Percentiles rank a stretch among this genome's conserved stretches.
phyloP scores from a whole-genome alignment of 2,113 vertebrate species.

The Pomatorhinus ruficollis region DNA sequence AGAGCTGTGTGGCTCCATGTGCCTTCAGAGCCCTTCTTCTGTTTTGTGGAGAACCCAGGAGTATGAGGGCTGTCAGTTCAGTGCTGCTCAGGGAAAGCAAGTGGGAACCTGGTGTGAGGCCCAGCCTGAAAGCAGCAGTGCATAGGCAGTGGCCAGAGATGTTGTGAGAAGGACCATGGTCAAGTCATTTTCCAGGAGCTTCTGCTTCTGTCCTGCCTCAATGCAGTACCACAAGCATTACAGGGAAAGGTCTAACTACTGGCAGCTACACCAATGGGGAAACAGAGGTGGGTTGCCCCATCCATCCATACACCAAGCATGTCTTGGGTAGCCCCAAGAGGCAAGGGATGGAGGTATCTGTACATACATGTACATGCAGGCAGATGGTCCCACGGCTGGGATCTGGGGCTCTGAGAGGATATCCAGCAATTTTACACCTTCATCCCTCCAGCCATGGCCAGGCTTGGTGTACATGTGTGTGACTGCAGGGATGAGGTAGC shows the following conservation, averaged over 20 bases:
- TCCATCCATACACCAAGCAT: rapidly evolving
- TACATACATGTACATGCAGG: not conserved
- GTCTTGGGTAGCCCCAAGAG: not conserved
- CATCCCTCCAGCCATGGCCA: not conserved
- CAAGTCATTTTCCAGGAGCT: not conserved
- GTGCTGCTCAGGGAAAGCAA: not conserved
- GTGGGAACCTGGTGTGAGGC: not conserved
- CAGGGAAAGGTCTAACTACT: not conserved
- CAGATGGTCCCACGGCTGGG: rapidly evolving
- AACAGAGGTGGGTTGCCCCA: not conserved
- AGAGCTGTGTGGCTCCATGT: not conserved
- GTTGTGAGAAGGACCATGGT: not conserved
- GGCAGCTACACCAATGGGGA: not conserved
- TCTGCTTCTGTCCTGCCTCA: not conserved
- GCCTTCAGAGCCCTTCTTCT: not conserved
- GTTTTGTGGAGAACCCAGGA: not conserved
- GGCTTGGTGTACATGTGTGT: not conserved
- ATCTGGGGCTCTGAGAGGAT: not conserved
- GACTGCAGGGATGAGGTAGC: not conserved
- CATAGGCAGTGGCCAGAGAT: rapidly evolving
- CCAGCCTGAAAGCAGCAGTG: not conserved
- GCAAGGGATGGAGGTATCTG: not conserved
- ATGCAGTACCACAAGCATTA: not conserved
- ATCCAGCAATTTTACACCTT: not conserved
- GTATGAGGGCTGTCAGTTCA: not conserved